These are phyloP conservation scores for Empidonax traillii DNA, from an alignment of 2,113 vertebrate genomes.

Conservation along the genomic window DNA sequence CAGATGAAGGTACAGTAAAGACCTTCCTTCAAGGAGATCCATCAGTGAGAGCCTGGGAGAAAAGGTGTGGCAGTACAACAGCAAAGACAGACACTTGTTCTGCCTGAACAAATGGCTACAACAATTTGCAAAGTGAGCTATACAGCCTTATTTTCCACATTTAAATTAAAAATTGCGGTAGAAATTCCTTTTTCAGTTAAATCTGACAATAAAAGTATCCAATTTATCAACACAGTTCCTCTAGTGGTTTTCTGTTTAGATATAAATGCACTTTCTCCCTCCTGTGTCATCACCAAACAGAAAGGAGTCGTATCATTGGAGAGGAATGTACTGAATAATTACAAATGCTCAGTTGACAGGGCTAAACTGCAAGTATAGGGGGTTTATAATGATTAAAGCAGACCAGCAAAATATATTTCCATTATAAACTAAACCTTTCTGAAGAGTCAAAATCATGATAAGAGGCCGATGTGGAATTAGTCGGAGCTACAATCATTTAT, in stretches of 20 bases:
- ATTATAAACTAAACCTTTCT: conserved; percentile 14
- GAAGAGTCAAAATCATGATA: conserved; percentile 14
- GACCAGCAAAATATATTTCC: conserved; percentile 23
- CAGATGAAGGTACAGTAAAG: conserved; percentile 10
- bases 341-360: conserved; percentile 19
- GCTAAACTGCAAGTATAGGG: background rate
- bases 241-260: background rate
- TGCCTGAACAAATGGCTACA: background rate
- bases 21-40: background rate
- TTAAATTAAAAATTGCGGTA: background rate
- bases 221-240: background rate
- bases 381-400: conserved; percentile 6
- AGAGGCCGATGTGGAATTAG: conserved; percentile 10
- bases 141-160: background rate
- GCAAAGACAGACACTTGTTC: background rate
- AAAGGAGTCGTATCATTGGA: background rate
- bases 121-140: background rate
- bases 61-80: background rate
- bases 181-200: background rate
- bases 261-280: background rate
- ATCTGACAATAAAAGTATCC: background rate
- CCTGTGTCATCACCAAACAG: background rate
- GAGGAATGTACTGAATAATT: background rate
- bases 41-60: background rate
- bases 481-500: conserved; percentile 47